Conservation (phyloP, 2,797 vertebrate genomes). For the Ctenosaura bakeri region DNA sequence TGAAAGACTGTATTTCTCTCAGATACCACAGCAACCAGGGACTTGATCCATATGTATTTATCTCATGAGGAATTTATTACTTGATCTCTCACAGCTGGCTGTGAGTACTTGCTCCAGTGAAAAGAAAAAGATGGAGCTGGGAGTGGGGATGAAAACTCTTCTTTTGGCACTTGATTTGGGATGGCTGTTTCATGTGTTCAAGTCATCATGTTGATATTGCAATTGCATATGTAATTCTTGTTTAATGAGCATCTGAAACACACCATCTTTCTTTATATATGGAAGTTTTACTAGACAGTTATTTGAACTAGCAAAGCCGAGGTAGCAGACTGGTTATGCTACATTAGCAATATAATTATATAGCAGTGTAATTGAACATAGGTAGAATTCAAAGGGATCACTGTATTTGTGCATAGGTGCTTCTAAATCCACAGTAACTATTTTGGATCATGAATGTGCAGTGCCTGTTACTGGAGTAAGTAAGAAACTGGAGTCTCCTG, state of each 20-base stretch:
- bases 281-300: not conserved
- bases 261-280: not conserved
- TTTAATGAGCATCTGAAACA: not conserved
- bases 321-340: not conserved
- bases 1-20: not conserved
- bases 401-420: not conserved
- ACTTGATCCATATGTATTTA: slow-evolving; percentile 14
- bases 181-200: not conserved
- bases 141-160: not conserved
- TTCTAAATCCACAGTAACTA: not conserved
- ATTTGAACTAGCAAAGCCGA: not conserved
- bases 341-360: not conserved
- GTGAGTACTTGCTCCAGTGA: not conserved
- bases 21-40: not conserved
- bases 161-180: not conserved
- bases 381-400: not conserved
- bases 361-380: not conserved
- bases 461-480: no score
- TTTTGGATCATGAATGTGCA: no score
- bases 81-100: not conserved
- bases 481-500: no score
- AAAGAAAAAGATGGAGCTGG: not conserved
- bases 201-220: not conserved
- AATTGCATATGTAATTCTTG: not conserved
- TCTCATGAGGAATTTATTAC: not conserved